Percentiles rank a stretch among this genome's conserved stretches.
Evolutionary conservation across 1,140 invertebrate species (phyloP).

Genomic region (Amphibalanus amphitrite): DNA sequence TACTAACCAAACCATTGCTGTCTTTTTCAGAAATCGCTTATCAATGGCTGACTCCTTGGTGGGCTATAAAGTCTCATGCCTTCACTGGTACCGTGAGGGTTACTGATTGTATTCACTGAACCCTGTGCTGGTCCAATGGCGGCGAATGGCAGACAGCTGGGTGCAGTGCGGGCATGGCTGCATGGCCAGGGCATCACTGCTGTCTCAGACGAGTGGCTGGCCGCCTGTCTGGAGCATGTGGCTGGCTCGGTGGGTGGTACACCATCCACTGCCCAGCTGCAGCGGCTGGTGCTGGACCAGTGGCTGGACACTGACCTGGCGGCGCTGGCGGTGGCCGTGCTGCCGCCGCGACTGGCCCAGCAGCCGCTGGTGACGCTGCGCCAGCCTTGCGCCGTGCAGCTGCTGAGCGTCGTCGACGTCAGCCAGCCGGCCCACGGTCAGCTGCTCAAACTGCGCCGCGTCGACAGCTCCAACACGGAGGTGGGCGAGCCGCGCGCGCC

Average conservation of each 20-base stretch:
- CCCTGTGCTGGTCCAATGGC: no score
- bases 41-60: no score
- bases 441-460: neutral
- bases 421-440: neutral
- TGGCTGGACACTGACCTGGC: neutral
- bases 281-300: neutral
- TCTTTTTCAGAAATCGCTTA: no score
- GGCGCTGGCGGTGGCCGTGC: neutral
- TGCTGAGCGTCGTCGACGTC: neutral
- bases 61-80: no score
- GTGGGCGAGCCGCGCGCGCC: neutral
- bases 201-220: neutral
- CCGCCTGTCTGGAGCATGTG: neutral
- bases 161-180: neutral
- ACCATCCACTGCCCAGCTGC: neutral
- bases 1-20: no score
- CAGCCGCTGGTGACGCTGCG: neutral
- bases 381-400: neutral
- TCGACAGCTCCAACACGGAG: neutral
- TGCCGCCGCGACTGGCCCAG: neutral
- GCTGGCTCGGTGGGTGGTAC: neutral
- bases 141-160: no score
- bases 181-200: neutral
- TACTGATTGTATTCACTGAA: no score
- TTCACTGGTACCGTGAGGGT: no score